phyloP scores from a whole-genome alignment of 2,888 invertebrate species.

The Plusia festucae region DNA sequence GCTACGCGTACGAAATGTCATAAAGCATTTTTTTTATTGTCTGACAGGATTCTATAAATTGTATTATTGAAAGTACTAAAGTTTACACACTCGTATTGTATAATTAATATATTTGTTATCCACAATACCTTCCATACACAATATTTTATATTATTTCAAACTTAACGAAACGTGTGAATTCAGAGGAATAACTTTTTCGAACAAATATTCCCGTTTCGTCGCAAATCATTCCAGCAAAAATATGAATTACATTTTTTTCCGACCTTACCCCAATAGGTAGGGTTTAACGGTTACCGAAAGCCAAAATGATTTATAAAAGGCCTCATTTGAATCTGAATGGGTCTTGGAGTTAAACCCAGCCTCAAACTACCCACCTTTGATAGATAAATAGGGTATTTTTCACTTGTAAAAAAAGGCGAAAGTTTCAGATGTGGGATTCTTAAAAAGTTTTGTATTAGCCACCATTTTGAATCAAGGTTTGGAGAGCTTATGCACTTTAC shows the following conservation, averaged over 20 bases:
- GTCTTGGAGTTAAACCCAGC: constrained; percentile 74
- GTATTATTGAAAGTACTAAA: too few relatives aligned
- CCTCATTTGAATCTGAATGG: constrained; percentile 86
- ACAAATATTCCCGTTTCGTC: background rate
- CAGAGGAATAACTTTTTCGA: background rate
- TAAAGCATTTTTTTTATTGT: too few relatives aligned
- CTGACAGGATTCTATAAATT: too few relatives aligned
- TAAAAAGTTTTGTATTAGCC: constrained; percentile 43
- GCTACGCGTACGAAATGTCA: too few relatives aligned
- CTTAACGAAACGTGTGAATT: background rate
- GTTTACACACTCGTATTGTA: too few relatives aligned
- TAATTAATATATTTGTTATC: background rate
- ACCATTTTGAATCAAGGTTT: constrained; percentile 20
- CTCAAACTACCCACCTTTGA: constrained; percentile 47
- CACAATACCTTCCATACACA: background rate
- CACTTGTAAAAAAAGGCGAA: constrained; percentile 55
- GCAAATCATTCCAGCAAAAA: constrained; percentile 1
- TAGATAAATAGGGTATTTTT: constrained; percentile 60
- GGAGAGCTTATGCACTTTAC: too few relatives aligned
- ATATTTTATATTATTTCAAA: background rate
- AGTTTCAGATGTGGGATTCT: constrained; percentile 47
- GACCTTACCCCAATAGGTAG: constrained; percentile 64
- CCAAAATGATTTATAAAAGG: constrained; percentile 86
- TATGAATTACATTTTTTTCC: constrained; percentile 35
- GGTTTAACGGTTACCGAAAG: constrained; percentile 76